Base-by-base conservation (phyloP, 1,140 invertebrate genomes). In the Cyrtorhinus lividipennis region DNA sequence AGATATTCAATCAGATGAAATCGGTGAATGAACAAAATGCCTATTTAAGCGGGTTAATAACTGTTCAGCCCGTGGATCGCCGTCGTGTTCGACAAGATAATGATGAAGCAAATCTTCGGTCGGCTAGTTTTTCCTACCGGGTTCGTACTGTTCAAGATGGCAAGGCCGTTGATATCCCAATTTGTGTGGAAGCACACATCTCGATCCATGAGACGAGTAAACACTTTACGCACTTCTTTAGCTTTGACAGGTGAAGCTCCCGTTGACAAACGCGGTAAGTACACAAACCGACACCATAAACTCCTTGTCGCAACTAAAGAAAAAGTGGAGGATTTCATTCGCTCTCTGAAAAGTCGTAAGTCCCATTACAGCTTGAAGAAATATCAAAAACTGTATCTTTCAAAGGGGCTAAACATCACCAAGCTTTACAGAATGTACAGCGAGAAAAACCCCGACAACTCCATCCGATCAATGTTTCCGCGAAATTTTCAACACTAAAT, bases 381-480 rank as follows among this genome's bases (percentile, higher is more conserved):
- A 5, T 10, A 5, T 15, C 12, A 20, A 12, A 53, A 53, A 20
- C 12, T 53, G 48, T 53, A 53, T 20, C 10, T 53, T 13, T 20
- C 48, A 15, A 20, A 53, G 20, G 48, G 20, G 20, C 18, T 53
- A 15, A 53, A 53, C 20, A 53, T 53, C 5, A 5, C 8, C 8
- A 53, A 53, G 18, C 20, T 53, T 5, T 5, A 22, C 48, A 20
- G 20, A 3, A 53, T 53, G 48, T 66, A 61, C 58, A 25, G 23
- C 15, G 30, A 58, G 30, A 61, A 62, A 44, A 18, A 62, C 0
- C 20, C 59, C 25, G 22, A 24, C 1, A 3, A 46, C 25, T 30
- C 61, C 58, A 58, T 66, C 59, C 27, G 23, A 59, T 26, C 13
- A n/a, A 1, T n/a, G 8, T 12, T 59, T 27, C 26, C 24, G 58